Evolutionary conservation across 2,797 vertebrate species (phyloP).

Genomic region (Hoplostethus mediterraneus): DNA sequence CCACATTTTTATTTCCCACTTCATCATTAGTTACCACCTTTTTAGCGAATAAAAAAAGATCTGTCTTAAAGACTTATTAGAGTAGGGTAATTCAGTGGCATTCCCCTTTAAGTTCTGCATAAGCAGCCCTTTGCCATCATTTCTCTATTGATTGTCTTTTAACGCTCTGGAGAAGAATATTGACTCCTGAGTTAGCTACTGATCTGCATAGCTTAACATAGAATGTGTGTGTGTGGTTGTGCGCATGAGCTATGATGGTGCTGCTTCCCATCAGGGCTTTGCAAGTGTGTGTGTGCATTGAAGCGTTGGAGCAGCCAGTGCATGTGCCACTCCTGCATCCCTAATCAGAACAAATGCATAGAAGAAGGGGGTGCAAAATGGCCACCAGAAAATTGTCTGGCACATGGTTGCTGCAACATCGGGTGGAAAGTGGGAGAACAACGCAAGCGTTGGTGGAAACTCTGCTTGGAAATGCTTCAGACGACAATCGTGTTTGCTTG

Average conservation of each 20-base stretch:
- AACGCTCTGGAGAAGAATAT: constrained; percentile 56
- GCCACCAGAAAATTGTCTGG: constrained; percentile 2
- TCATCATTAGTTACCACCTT: no score
- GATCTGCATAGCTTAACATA: constrained; percentile 52
- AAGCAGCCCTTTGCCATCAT: constrained; percentile 45
- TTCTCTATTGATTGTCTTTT: constrained; percentile 62
- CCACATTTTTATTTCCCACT: no score
- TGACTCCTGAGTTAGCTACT: constrained; percentile 55
- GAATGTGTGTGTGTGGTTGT: constrained; percentile 3
- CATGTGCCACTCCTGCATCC: constrained; percentile 2
- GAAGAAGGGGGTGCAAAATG: constrained; percentile 17
- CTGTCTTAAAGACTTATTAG: constrained; percentile 18
- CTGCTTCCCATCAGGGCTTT: not conserved
- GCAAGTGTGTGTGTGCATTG: not conserved
- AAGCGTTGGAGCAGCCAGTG: not conserved
- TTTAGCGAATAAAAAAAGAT: not conserved
- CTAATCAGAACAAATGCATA: constrained; percentile 28
- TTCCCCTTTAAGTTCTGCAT: constrained; percentile 40
- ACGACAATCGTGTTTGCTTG: constrained; percentile 58
- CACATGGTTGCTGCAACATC: constrained; percentile 27
- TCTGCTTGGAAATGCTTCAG: constrained; percentile 50
- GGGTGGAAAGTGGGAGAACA: constrained; percentile 25
- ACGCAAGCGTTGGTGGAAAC: constrained; percentile 1
- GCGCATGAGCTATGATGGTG: constrained; percentile 23
- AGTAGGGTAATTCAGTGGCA: constrained; percentile 16